A percentile compares a stretch with the other conserved stretches of the same genome.
phyloP scores from a whole-genome alignment of 2,797 vertebrate species.

The Takifugu ocellatus region DNA sequence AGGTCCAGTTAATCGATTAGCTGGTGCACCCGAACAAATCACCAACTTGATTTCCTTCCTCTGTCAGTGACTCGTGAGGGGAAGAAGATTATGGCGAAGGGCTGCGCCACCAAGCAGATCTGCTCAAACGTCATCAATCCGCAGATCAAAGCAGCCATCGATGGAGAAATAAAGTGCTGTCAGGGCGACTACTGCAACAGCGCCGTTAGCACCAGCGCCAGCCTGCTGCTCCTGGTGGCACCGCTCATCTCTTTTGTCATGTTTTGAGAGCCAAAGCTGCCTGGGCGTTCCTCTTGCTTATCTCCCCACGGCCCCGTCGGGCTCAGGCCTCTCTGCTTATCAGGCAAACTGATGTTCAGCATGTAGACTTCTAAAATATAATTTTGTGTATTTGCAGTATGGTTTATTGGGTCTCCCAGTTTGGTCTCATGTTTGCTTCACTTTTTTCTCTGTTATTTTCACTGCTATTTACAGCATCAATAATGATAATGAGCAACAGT shows the following conservation, averaged over 20 bases:
- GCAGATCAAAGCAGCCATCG: rapidly evolving
- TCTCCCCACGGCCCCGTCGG: neutral
- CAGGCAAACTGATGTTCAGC: neutral
- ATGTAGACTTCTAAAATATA: neutral
- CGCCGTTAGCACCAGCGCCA: slow-evolving; percentile 6
- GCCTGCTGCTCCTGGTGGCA: slow-evolving; percentile 38
- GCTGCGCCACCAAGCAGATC: slow-evolving; percentile 36
- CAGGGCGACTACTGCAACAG: slow-evolving; percentile 53
- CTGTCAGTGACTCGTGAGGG: neutral
- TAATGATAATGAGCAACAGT: too few relatives aligned
- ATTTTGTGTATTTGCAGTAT: too few relatives aligned
- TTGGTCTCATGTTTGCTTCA: too few relatives aligned
- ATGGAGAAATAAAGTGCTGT: slow-evolving; percentile 26
- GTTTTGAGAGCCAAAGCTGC: slow-evolving; percentile 10
- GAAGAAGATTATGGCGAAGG: neutral
- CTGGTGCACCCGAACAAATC: neutral
- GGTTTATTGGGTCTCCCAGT: too few relatives aligned
- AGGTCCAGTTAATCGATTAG: neutral
- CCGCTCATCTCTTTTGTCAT: slow-evolving; percentile 26
- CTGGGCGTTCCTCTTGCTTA: neutral
- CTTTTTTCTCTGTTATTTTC: too few relatives aligned
- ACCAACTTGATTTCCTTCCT: slow-evolving; percentile 1
- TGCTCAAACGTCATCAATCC: rapidly evolving
- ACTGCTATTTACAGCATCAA: too few relatives aligned
- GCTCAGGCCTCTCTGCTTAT: neutral